Evolutionary conservation across 2,888 invertebrate species (phyloP), one percentile per base, ranked within the genome.

Genomic region (Mayetiola destructor): DNA sequence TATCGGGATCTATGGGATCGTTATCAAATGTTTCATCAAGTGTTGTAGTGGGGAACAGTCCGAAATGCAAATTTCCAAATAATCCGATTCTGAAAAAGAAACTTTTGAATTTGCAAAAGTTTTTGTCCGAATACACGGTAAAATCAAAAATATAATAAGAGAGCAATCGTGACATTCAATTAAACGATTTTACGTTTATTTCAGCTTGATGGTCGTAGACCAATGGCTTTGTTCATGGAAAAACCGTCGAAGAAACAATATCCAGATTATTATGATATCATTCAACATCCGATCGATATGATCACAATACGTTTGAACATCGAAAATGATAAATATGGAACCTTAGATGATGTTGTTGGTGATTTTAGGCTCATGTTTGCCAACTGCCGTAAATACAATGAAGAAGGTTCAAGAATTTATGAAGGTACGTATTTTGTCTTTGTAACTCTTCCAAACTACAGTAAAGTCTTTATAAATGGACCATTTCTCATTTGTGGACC

Each of bases 361-460:
- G 96, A 96, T 69, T 85, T 84, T 65, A 78, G 87, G 62, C 75
- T 94, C n/a, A 95, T 99, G 95, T 97, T 99, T 72, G 82, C 84
- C 59, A 99, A 99, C 73, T 97, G 97, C 66, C 86, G 94, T 0
- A 88, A 89, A 63, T 99, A 92, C 72, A 99, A 99, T 69, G 96
- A 97, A 71, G 90, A 95, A 71, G 87, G 89, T 10, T 97, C 96
- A 0, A 82, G 87, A 68, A 94, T 99, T 62, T 95, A 91, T 66
- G 90, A 93, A 64, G n/a, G n/a, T n/a, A n/a, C n/a, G n/a, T n/a
- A n/a, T n/a, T n/a, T n/a, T n/a, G n/a, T n/a, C n/a, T n/a, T n/a
- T n/a, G n/a, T n/a, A n/a, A n/a, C n/a, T n/a, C n/a, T n/a, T n/a
- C n/a, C n/a, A n/a, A n/a, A n/a, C n/a, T n/a, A n/a, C n/a, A n/a